Conservation (phyloP, 2,888 invertebrate genomes). For the Crocallis elinguaria region DNA sequence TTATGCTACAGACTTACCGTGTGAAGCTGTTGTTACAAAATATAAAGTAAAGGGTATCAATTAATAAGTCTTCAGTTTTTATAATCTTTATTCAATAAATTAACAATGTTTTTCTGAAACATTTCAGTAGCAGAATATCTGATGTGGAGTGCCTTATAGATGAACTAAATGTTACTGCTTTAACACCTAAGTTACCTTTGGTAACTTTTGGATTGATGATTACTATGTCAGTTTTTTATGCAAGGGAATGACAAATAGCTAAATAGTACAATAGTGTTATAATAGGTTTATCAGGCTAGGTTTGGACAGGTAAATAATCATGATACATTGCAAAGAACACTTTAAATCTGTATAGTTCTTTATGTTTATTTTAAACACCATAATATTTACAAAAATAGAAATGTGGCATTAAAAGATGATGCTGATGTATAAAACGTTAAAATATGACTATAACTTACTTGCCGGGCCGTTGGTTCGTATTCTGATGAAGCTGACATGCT, state of each 20-base stretch:
- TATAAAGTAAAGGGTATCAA: conserved; percentile 23
- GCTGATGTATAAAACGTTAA: conserved; percentile 9
- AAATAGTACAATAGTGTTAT: conserved; percentile 12
- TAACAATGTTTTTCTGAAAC: conserved; percentile 14
- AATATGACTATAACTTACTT: conserved; percentile 66
- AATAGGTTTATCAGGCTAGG: neutral
- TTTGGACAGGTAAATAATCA: neutral
- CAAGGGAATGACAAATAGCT: conserved; percentile 13
- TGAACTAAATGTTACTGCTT: too few relatives aligned
- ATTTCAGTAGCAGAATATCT: neutral
- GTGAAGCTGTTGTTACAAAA: conserved; percentile 4
- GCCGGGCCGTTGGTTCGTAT: conserved; percentile 81
- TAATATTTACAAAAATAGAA: conserved; percentile 32
- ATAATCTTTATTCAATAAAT: conserved; percentile 35
- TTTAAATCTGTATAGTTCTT: neutral
- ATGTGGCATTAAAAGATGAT: conserved; percentile 15
- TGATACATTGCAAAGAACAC: conserved; percentile 2
- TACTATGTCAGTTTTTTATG: neutral
- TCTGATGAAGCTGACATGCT: conserved; percentile 83
- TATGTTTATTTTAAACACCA: conserved; percentile 13
- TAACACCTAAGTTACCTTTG: neutral
- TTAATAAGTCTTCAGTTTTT: conserved; percentile 33
- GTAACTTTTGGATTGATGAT: neutral
- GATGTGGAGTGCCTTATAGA: neutral
- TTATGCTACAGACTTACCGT: conserved; percentile 24